Conservation (phyloP, 2,888 invertebrate species). For the Lumbricus terrestris region DNA sequence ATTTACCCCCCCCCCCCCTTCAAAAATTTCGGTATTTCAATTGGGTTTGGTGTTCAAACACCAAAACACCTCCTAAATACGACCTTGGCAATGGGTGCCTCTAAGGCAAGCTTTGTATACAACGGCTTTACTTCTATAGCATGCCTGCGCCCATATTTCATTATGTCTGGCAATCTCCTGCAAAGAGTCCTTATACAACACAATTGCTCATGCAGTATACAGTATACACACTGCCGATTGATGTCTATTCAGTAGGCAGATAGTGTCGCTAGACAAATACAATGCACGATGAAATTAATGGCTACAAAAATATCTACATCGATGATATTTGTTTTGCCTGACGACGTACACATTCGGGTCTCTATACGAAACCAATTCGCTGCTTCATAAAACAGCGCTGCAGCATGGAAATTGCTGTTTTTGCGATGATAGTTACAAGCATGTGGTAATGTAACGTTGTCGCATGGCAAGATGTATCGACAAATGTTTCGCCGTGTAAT, state of each 20-base stretch:
- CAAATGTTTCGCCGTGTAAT: not conserved
- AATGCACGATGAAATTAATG: not conserved
- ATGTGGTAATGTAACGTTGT: not conserved
- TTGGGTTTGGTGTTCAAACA: no score
- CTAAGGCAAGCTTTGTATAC: no score
- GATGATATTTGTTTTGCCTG: not conserved
- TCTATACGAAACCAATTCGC: not conserved
- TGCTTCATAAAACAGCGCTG: not conserved
- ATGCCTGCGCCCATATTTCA: no score
- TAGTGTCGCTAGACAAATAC: not conserved
- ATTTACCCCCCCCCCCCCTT: no score
- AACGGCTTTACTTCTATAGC: no score
- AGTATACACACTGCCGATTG: no score
- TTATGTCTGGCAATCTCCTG: no score
- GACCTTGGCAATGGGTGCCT: no score
- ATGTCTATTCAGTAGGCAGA: not conserved
- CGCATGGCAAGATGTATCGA: not conserved
- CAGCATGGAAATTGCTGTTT: not conserved
- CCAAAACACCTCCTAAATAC: no score
- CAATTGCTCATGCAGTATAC: no score
- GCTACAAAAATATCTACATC: not conserved
- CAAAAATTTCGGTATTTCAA: no score
- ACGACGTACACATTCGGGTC: not conserved
- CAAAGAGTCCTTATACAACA: not conserved
- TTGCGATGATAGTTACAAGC: not conserved